Percentiles rank a stretch among this genome's conserved stretches.
These are phyloP conservation scores for Psix sp. DNA, from an alignment of 1,140 invertebrate species.

Conservation along the genomic window DNA sequence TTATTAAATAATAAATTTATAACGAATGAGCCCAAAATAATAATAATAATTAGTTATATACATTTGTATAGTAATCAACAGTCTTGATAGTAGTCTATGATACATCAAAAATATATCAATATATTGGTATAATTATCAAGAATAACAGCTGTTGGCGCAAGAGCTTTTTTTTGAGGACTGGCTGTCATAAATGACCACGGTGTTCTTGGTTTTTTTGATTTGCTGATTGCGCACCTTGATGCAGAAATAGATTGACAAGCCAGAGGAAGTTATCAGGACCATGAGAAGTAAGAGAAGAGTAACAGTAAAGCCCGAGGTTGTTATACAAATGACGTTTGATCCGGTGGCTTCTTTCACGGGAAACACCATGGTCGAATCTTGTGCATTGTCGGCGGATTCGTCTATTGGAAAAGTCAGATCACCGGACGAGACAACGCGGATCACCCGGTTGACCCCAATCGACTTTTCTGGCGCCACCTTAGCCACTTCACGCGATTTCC, in stretches of 20 bases:
- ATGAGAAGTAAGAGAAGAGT: conserved; percentile 88
- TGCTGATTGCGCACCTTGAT: conserved; percentile 84
- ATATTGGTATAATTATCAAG: conserved; percentile 59
- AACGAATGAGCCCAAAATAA: too few relatives aligned
- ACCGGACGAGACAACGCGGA: conserved; percentile 89
- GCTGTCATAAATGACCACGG: conserved; percentile 24
- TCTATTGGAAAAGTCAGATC: conserved; percentile 89
- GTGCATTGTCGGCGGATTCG: conserved; percentile 77
- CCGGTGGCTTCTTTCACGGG: conserved; percentile 72
- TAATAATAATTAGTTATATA: too few relatives aligned
- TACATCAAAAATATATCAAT: too few relatives aligned
- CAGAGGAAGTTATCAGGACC: conserved; percentile 88
- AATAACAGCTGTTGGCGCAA: conserved; percentile 77
- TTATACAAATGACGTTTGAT: conserved; percentile 87
- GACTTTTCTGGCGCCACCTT: conserved; percentile 82
- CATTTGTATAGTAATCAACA: too few relatives aligned
- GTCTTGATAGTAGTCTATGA: too few relatives aligned
- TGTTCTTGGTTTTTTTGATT: conserved; percentile 34
- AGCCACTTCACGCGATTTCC: conserved; percentile 80
- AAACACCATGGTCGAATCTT: conserved; percentile 83
- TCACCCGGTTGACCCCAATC: conserved; percentile 89
- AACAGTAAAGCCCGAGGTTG: conserved; percentile 91
- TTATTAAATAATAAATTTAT: too few relatives aligned
- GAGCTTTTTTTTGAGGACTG: conserved; percentile 64
- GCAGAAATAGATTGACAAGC: conserved; percentile 90